Evolutionary conservation across 2,888 invertebrate species (phyloP).

Genomic region (Clostera curtula): DNA sequence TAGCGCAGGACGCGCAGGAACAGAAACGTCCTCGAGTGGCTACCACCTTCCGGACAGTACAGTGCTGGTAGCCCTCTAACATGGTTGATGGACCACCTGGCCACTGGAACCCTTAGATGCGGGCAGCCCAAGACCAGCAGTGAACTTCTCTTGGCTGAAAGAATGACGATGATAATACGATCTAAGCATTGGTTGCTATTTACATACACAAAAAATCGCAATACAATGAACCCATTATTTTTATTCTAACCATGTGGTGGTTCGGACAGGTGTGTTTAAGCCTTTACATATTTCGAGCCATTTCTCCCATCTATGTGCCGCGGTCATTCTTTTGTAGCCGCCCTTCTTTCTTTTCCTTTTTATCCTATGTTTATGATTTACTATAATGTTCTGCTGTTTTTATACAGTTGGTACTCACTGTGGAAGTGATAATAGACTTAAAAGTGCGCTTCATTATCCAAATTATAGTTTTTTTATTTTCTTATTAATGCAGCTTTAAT

Average conservation of each 20-base stretch:
- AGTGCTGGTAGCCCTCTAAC: no score
- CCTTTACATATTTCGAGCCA: constrained; percentile 47
- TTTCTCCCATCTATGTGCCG: constrained; percentile 32
- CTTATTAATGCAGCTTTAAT: neutral
- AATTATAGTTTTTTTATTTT: constrained; percentile 1
- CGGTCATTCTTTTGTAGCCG: constrained; percentile 40
- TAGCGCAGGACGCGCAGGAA: no score
- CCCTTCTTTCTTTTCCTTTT: constrained; percentile 17
- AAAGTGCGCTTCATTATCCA: constrained; percentile 1
- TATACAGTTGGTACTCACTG: constrained; percentile 10
- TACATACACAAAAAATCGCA: no score
- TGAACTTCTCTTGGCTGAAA: no score
- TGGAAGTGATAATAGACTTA: neutral
- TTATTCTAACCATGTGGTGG: neutral
- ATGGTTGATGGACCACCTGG: no score
- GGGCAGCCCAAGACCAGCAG: no score
- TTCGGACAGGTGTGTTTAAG: neutral
- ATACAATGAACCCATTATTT: no score
- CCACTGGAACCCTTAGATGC: no score
- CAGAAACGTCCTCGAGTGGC: no score
- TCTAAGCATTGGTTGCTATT: no score
- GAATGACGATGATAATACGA: no score
- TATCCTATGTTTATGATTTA: constrained; percentile 30
- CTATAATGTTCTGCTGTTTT: constrained; percentile 22
- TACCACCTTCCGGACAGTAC: no score